phyloP scores from a whole-genome alignment of 2,797 vertebrate genomes.

The Siniperca scherzeri region DNA sequence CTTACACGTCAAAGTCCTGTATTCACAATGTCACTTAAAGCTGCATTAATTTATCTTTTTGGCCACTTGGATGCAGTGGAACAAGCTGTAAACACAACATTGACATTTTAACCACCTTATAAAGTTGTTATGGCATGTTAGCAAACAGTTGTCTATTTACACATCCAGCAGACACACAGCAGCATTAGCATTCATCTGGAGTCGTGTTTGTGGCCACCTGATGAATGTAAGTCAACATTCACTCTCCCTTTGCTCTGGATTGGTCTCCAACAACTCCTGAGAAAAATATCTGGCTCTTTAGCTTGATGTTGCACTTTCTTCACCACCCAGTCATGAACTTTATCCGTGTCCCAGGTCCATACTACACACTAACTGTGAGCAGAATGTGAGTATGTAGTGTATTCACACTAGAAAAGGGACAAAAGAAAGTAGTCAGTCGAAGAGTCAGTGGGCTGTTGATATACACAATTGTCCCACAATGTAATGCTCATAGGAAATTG shows the following conservation, averaged over 20 bases:
- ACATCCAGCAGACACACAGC: not conserved
- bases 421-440: not conserved
- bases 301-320: no score
- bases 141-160: not conserved
- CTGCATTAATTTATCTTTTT: not conserved
- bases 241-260: not conserved
- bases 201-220: not conserved
- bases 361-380: not conserved
- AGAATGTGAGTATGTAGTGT: not conserved
- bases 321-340: not conserved
- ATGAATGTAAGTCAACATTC: not conserved
- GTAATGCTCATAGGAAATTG: not conserved
- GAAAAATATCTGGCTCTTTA: not conserved
- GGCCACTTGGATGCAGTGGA: not conserved
- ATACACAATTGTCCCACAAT: not conserved
- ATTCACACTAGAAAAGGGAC: not conserved
- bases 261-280: not conserved
- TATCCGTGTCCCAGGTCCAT: not conserved
- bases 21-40: not conserved
- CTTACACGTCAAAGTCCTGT: not conserved
- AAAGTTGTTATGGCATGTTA: not conserved
- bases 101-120: not conserved
- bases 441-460: not conserved
- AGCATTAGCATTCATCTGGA: not conserved
- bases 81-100: not conserved